A percentile compares a stretch with the other conserved stretches of the same genome.
Evolutionary conservation across 2,888 invertebrate genomes (phyloP).

Genomic region (Drosophila bunnanda): DNA sequence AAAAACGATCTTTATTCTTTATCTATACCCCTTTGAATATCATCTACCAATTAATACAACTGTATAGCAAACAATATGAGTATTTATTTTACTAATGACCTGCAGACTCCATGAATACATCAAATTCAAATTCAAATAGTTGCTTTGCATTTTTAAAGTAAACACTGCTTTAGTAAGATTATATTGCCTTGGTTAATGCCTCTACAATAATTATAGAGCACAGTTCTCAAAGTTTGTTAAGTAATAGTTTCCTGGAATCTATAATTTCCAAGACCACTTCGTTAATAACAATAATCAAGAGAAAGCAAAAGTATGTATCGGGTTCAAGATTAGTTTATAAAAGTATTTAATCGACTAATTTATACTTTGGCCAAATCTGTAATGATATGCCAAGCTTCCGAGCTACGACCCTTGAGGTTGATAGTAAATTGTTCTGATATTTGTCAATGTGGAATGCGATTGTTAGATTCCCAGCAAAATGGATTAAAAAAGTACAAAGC

Average conservation of each 20-base stretch:
- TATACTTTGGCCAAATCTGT: not conserved
- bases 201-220: not conserved
- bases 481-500: not conserved
- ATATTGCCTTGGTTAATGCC: not conserved
- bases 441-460: not conserved
- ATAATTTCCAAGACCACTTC: not conserved
- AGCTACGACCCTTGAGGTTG: not conserved
- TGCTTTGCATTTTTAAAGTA: not conserved
- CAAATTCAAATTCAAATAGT: not conserved
- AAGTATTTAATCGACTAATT: not conserved
- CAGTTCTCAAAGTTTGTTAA: not conserved
- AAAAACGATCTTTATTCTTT: conserved; percentile 21
- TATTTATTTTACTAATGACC: not conserved
- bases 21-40: not conserved
- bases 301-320: too few species aligned
- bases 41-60: not conserved
- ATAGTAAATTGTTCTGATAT: too few species aligned
- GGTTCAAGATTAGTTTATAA: not conserved
- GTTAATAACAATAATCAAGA: not conserved
- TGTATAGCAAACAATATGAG: not conserved
- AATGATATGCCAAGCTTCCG: not conserved
- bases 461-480: too few species aligned
- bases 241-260: not conserved
- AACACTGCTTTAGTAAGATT: not conserved
- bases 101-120: not conserved